Base-by-base conservation (phyloP, 2,797 vertebrate genomes). In the Clarias fuscus region DNA sequence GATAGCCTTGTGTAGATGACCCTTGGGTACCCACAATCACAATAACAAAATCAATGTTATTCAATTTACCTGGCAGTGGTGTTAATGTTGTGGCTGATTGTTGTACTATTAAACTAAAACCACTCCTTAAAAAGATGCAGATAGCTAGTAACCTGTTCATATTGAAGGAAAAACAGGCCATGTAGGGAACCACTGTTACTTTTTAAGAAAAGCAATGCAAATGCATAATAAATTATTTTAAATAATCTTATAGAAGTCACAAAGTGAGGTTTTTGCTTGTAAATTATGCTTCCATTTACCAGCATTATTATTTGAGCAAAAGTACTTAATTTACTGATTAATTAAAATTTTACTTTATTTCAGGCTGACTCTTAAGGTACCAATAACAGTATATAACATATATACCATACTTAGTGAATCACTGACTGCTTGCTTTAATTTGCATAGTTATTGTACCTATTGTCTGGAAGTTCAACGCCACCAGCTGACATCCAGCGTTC, bases 401-500 rank as follows among this genome's bases (percentile, higher is more conserved):
- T 48, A 48, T 43, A 48, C 48, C 1, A 48, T 13, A 48, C 24
- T 67, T 48, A 11, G 1, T 13, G 10, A 82, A 14, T 20, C 5
- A 53, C 37, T 67, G 62, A 67, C 15, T 82, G 62, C 17, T 67
- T 30, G 6, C 15, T 82, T 80, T 24, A 1, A 43, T 20, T 40
- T 53, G 48, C 30, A 67, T 10, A 48, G 4, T 48, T 96, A 88
- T 24, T 20, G n/a, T 86, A 99, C 98, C 98, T 61, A 99, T 96
- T 0, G 98, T 98, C 93, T 99, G 98, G 93, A 99, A 99, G 93
- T 99, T 99, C 64, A 99, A 96, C 7, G 98, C 98, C 22, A 99
- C 98, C 93, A 99, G 96, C 89, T 99, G 98, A 93, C 98, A 99
- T 84, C 98, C 98, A 0, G 98, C 97, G 0, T 99, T 99, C 98